These are phyloP conservation scores for Gallinago undulata DNA, from an alignment of 2,113 vertebrate genomes.

Conservation along the genomic window DNA sequence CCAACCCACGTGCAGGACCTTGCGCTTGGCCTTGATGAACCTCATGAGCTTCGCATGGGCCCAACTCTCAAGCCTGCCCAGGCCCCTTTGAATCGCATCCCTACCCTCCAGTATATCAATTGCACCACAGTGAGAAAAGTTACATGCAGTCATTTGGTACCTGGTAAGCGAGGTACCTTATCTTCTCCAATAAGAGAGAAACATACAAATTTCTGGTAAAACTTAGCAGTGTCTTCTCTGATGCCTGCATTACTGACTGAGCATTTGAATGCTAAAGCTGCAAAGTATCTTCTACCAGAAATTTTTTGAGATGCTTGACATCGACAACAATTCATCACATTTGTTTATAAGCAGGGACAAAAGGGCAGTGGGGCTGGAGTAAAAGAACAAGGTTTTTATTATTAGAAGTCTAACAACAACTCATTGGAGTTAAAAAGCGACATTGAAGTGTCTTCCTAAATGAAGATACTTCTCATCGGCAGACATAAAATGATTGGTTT, in stretches of 20 bases:
- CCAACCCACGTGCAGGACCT: not conserved
- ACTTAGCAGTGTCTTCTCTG: not conserved
- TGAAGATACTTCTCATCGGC: not conserved
- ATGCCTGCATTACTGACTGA: not conserved
- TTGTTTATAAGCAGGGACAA: not conserved
- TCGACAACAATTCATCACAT: not conserved
- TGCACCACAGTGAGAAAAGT: not conserved
- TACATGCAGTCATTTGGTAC: not conserved
- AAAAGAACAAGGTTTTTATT: not conserved
- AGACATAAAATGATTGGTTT: not conserved
- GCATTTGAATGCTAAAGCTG: not conserved
- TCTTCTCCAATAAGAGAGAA: not conserved
- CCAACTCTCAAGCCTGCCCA: not conserved
- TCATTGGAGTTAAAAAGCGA: not conserved
- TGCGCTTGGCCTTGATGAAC: not conserved
- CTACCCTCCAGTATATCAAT: not conserved
- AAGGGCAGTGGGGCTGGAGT: not conserved
- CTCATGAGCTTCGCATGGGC: not conserved
- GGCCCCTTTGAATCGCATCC: no score
- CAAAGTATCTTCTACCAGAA: not conserved
- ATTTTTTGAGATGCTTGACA: not conserved
- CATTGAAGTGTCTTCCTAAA: not conserved
- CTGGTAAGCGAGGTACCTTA: not conserved
- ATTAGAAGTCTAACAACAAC: not conserved
- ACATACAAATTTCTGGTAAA: not conserved